Percentiles rank a stretch among this genome's conserved stretches.
Conservation (phyloP, 2,797 vertebrate genomes). For the Cephalopachus bancanus region DNA sequence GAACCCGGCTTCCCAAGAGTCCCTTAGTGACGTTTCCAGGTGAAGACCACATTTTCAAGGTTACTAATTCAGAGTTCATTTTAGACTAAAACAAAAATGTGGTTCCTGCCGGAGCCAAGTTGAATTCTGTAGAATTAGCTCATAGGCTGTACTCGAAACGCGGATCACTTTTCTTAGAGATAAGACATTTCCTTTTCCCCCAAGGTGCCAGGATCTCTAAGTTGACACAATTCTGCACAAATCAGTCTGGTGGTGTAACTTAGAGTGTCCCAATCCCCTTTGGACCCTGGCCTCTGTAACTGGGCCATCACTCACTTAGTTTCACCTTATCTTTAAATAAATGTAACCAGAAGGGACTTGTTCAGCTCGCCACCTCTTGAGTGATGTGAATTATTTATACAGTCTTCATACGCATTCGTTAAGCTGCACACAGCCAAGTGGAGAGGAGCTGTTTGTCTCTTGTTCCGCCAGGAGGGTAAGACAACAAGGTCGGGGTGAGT, state of each 20-base stretch:
- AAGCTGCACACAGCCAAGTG: conserved; percentile 89
- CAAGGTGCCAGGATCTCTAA: conserved; percentile 89
- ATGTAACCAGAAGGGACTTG: conserved; percentile 95
- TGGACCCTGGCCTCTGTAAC: conserved; percentile 91
- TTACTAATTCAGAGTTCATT: neutral
- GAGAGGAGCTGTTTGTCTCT: conserved; percentile 88
- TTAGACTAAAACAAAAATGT: neutral
- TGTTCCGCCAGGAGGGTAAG: conserved; percentile 86
- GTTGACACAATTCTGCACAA: conserved; percentile 92
- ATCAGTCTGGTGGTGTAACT: conserved; percentile 91
- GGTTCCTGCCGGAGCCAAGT: conserved; percentile 77
- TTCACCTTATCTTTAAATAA: conserved; percentile 94
- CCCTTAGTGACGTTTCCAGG: neutral
- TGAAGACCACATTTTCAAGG: neutral
- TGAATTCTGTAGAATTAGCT: conserved; percentile 82
- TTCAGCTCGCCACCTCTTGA: conserved; percentile 91
- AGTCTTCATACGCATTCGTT: conserved; percentile 93
- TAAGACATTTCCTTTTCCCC: conserved; percentile 90
- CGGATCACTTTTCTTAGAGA: conserved; percentile 90
- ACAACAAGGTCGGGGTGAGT: conserved; percentile 67
- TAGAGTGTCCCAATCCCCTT: conserved; percentile 93
- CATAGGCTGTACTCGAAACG: conserved; percentile 85
- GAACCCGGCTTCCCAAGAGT: neutral
- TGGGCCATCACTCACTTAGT: conserved; percentile 92
- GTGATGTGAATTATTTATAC: conserved; percentile 97